Evolutionary conservation across 2,797 vertebrate species (phyloP).

Genomic region (Bradypodion ventrale): DNA sequence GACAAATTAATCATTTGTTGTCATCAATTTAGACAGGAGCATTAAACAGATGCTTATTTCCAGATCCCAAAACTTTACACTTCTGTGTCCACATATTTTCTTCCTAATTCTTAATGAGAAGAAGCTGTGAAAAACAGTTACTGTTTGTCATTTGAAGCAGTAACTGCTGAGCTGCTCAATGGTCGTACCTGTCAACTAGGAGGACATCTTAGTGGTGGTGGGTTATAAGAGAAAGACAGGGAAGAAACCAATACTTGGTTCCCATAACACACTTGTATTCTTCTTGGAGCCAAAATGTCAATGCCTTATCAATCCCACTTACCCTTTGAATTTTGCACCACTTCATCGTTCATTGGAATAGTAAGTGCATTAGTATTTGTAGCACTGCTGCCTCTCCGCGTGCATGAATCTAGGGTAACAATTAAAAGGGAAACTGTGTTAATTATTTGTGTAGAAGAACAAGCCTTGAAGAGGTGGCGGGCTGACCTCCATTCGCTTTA

Average conservation of each 20-base stretch:
- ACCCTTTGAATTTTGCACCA: conserved; percentile 7
- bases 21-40: neutral
- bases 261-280: neutral
- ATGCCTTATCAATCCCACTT: conserved; percentile 2
- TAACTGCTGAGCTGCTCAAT: neutral
- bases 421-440: conserved; percentile 18
- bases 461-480: neutral
- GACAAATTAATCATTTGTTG: neutral
- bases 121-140: neutral
- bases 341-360: neutral
- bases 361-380: neutral
- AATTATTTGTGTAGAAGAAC: conserved; percentile 22
- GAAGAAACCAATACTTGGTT: neutral
- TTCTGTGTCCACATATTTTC: neutral
- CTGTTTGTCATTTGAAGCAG: neutral
- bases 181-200: neutral
- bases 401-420: conserved; percentile 19
- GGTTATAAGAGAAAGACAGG: neutral
- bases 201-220: neutral
- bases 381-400: neutral
- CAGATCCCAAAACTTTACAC: neutral
- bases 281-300: neutral
- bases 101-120: neutral
- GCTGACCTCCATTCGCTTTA: conserved; percentile 6
- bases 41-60: neutral